Percentiles rank a stretch among this genome's conserved stretches.
Conservation (phyloP, 2,888 invertebrate genomes). For the Neocrepidodera transversa region DNA sequence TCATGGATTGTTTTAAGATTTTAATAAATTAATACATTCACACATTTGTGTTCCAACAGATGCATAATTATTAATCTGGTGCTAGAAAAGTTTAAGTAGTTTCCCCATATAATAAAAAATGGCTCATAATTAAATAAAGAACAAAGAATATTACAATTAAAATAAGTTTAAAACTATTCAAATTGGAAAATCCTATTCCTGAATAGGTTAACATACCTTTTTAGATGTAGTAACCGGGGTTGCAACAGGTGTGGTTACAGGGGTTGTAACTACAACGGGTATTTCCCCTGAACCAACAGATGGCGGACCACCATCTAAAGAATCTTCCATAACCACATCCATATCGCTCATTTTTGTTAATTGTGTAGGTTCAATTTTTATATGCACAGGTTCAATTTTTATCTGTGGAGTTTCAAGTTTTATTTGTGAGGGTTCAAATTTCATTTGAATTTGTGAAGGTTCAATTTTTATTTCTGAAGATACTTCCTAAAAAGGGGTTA, state of each 20-base stretch:
- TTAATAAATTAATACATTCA: no score
- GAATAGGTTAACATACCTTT: conserved; percentile 35
- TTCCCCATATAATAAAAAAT: no score
- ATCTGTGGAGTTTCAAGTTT: not conserved
- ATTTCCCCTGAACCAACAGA: conserved; percentile 84
- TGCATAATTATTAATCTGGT: no score
- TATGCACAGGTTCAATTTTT: not conserved
- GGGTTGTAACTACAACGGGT: conserved; percentile 59
- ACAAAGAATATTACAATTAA: no score
- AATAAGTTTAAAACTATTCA: no score
- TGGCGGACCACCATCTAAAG: conserved; percentile 80
- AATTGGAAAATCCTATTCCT: no score
- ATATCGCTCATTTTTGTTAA: conserved; percentile 70
- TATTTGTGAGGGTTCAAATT: not conserved
- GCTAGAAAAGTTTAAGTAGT: no score
- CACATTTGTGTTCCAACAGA: no score
- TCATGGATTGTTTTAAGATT: conserved; percentile 32
- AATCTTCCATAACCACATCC: conserved; percentile 77
- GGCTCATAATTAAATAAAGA: no score
- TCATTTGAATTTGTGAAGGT: not conserved
- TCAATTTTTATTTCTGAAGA: not conserved
- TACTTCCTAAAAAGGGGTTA: conserved; percentile 14
- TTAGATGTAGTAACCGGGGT: conserved; percentile 35
- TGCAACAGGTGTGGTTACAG: conserved; percentile 51
- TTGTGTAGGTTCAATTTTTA: conserved; percentile 57